phyloP scores from a whole-genome alignment of 1,140 invertebrate species.

The Cyphomyrmex costatus region DNA sequence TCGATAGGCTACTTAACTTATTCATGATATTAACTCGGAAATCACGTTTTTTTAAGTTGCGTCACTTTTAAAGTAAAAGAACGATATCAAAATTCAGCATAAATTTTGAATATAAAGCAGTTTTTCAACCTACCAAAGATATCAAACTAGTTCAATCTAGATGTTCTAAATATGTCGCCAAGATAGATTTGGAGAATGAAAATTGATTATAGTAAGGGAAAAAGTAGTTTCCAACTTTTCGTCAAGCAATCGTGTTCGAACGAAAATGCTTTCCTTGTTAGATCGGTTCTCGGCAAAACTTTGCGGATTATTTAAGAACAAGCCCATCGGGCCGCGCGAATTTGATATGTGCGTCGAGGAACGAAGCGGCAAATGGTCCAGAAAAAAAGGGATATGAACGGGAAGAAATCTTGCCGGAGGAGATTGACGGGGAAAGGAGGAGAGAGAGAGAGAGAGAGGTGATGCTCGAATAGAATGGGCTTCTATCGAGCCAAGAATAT shows the following conservation, averaged over 20 bases:
- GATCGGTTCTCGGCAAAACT: neutral
- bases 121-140: neutral
- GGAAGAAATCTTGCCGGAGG: slow-evolving; percentile 6
- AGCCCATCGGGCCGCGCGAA: slow-evolving; percentile 61
- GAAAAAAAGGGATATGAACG: slow-evolving; percentile 55
- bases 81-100: neutral
- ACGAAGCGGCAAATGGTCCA: slow-evolving; percentile 51
- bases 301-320: slow-evolving; percentile 52
- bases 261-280: slow-evolving; percentile 38
- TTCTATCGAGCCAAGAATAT: slow-evolving; percentile 81
- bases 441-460: slow-evolving; percentile 68
- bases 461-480: slow-evolving; percentile 63
- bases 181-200: neutral
- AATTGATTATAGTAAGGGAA: slow-evolving; percentile 15
- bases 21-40: too few species aligned
- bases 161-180: neutral
- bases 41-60: too few species aligned
- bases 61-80: too few species aligned
- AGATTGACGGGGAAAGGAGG: neutral
- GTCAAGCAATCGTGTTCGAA: slow-evolving; percentile 11
- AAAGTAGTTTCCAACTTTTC: slow-evolving; percentile 12
- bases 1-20: too few species aligned
- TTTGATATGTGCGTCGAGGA: slow-evolving; percentile 68
- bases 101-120: neutral
- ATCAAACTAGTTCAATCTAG: neutral